Percentiles rank a stretch among this genome's conserved stretches.
Conservation (phyloP, 1,140 invertebrate species). For the Drosophila seguyi region DNA sequence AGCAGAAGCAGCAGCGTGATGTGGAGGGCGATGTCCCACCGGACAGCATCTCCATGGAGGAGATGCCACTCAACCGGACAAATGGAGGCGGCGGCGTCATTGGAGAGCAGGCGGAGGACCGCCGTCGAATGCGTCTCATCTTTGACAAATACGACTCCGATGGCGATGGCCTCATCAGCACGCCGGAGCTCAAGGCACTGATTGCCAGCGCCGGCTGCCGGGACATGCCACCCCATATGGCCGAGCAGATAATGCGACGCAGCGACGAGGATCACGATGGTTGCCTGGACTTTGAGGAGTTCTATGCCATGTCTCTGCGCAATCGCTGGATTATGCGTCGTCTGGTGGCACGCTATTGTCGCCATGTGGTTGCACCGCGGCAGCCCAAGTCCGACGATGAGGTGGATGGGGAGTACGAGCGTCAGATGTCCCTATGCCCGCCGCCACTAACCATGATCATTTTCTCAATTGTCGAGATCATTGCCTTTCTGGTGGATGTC, state of each 20-base stretch:
- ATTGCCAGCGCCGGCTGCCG: conserved; percentile 88
- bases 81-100: background rate
- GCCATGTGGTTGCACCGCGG: conserved; percentile 86
- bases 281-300: conserved; percentile 91
- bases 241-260: conserved; percentile 89
- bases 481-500: conserved; percentile 89
- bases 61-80: background rate
- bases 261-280: conserved; percentile 91
- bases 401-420: conserved; percentile 92
- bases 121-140: background rate
- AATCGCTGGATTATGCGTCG: conserved; percentile 87
- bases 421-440: conserved; percentile 94
- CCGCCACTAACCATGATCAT: conserved; percentile 94
- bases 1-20: background rate
- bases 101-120: conserved; percentile 3
- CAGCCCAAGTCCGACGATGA: conserved; percentile 83
- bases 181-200: conserved; percentile 89
- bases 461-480: conserved; percentile 90
- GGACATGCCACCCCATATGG: conserved; percentile 90
- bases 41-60: conserved; percentile 6
- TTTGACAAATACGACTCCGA: conserved; percentile 89
- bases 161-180: conserved; percentile 90
- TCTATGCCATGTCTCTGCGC: conserved; percentile 91
- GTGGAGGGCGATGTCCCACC: conserved; percentile 8
- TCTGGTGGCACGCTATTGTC: conserved; percentile 87